Evolutionary conservation across 2,888 invertebrate genomes (phyloP).

Genomic region (Cloeon dipterum): DNA sequence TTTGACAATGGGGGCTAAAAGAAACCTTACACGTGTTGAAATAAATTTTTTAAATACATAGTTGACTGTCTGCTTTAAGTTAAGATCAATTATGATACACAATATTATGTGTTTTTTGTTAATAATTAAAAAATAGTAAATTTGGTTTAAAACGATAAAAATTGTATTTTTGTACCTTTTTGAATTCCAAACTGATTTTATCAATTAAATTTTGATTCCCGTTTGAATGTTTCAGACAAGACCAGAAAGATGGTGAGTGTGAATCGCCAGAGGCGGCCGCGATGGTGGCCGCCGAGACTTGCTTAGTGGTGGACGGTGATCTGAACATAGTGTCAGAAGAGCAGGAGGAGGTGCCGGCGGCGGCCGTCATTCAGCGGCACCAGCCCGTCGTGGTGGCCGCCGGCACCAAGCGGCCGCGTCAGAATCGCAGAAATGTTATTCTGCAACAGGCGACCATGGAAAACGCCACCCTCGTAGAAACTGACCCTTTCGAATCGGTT

Average conservation of each 20-base stretch:
- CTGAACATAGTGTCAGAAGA: conserved; percentile 22
- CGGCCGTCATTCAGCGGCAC: conserved; percentile 20
- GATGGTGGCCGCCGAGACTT: not conserved
- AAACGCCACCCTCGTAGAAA: not conserved
- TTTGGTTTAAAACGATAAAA: not conserved
- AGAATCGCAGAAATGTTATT: not conserved
- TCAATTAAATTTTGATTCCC: not conserved
- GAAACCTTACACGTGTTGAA: no score
- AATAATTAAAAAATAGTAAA: not conserved
- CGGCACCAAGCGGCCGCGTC: not conserved
- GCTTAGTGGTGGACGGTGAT: conserved; percentile 5
- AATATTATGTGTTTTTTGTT: no score
- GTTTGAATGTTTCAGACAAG: conserved; percentile 8
- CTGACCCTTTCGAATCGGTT: conserved; percentile 21
- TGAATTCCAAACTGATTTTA: not conserved
- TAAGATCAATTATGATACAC: no score
- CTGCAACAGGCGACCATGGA: not conserved
- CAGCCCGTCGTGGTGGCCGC: not conserved
- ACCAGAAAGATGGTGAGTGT: conserved; percentile 9
- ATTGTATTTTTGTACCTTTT: not conserved
- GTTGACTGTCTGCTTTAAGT: no score
- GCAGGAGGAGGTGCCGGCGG: conserved; percentile 15
- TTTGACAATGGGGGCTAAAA: no score
- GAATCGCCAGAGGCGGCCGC: not conserved
- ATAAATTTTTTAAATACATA: no score